Percentiles rank a stretch among this genome's conserved stretches.
phyloP scores from a whole-genome alignment of 2,888 invertebrate genomes.

The Leuctra nigra region DNA sequence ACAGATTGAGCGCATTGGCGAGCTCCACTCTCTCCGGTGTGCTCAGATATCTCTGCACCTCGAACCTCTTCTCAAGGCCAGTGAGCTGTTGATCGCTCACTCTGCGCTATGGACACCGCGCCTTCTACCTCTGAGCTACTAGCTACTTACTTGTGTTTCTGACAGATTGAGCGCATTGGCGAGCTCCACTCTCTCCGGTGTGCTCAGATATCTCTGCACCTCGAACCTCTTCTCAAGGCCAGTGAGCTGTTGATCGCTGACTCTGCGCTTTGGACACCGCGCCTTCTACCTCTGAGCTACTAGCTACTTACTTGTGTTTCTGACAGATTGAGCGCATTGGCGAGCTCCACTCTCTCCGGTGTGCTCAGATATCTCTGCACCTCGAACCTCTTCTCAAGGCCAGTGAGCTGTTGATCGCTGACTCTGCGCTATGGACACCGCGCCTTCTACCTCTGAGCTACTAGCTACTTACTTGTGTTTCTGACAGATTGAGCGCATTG shows the following conservation, averaged over 20 bases:
- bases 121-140: too few relatives aligned
- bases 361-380: conserved; percentile 92
- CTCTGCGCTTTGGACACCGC: background rate
- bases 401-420: conserved; percentile 59
- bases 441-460: too few relatives aligned
- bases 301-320: conserved; percentile 62
- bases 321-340: conserved; percentile 84
- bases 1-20: conserved; percentile 84
- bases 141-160: conserved; percentile 62
- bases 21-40: conserved; percentile 95
- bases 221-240: conserved; percentile 94
- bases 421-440: too few relatives aligned
- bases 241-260: conserved; percentile 56
- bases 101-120: too few relatives aligned
- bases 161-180: conserved; percentile 88
- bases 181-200: conserved; percentile 91
- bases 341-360: conserved; percentile 91
- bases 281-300: background rate
- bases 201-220: conserved; percentile 89
- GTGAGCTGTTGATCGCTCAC: conserved; percentile 56
- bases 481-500: conserved; percentile 84
- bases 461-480: conserved; percentile 57
- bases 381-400: conserved; percentile 91
- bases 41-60: conserved; percentile 88
- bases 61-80: conserved; percentile 92